Evolutionary conservation across 1,140 invertebrate genomes (phyloP), one percentile per base, ranked within the genome.

Genomic region (Trichonephila inaurata): DNA sequence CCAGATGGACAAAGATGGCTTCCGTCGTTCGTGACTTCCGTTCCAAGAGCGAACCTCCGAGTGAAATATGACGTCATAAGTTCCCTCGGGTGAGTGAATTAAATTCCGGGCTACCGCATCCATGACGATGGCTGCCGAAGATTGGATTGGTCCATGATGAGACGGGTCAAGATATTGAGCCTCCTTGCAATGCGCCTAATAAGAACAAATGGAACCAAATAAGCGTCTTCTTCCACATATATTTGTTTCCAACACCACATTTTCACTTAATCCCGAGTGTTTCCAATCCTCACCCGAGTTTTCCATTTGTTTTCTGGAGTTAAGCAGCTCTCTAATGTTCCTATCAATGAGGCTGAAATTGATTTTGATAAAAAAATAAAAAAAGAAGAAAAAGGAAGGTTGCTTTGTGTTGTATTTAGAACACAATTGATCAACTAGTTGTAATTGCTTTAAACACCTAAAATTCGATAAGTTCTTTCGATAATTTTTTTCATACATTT

Each of bases 21-120:
- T 40, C 62, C 60, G 10, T 10, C 10, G 58, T 0, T 51, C 2
- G 51, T 2, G 10, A 14, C n/a, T 44, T 8, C 40, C 66, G 24
- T 7, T 4, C 14, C 58, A 10, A 19, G 58, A 14, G 19, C 6
- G 28, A 12, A 51, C 64, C 72, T 82, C 72, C 24, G 83, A 51
- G 86, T 93, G 92, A 93, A 93, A 93, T 93, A 93, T 93, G 92
- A 89, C 92, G 92, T 93, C 92, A 93, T 93, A 93, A 93, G 92
- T 93, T 93, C 85, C 92, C 86, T 21, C 24, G 92, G 92, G 86
- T 82, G 92, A 93, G 92, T 93, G 92, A 93, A 93, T 93, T 93
- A 93, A 93, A 93, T 93, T 93, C 92, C 92, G 85, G 86, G 92
- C 92, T 51, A 93, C 86, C 85, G 86, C 85, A 88, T 93, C 92